Base-by-base conservation (phyloP, 1,140 invertebrate genomes). In the Brachystomella parvula region DNA sequence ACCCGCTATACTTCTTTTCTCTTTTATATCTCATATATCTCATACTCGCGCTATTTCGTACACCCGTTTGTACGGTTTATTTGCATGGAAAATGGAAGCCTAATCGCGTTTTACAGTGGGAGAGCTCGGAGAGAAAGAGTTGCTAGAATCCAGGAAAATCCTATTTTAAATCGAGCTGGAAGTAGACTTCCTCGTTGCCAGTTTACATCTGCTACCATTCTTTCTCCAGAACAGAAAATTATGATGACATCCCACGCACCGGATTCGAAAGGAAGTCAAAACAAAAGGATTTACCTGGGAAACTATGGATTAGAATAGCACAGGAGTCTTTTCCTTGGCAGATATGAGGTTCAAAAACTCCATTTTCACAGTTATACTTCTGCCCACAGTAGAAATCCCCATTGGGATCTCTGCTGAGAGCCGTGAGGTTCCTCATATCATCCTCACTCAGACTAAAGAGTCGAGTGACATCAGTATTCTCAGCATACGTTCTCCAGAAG, bases 271-370 rank as follows among this genome's bases (percentile, higher is more conserved):
- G 17, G 24, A 6, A 29, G 3, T 35, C 12, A 47, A 2, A 59
- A 26, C 32, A 44, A 64, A 12, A 58, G 1, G 39, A 63, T 12
- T 61, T 29, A 81, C 80, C 79, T 29, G 79, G 78, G 71, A 83
- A 78, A 47, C 80, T 78, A 1, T 85, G 78, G 17, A 88, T 70
- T 6, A 89, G 73, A 0, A 84, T 68, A 2, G 83, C 85, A 73
- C 86, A 87, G 3, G 68, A 75, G 1, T 57, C 73, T 17, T 61
- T n/a, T 2, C 62, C 56, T 66, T 75, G 72, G 73, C 86, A 86
- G 12, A 78, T 77, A 6, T 77, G 47, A 1, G 85, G 85, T 62
- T 81, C 77, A 74, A 81, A 87, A 69, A 85, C 78, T 33, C 85
- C 84, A 6, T 81, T 72, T 3, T 76, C 71, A 73, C 85, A 87